A percentile compares a stretch with the other conserved stretches of the same genome.
Conservation (phyloP, 2,113 vertebrate genomes). For the Acanthochromis polyacanthus region DNA sequence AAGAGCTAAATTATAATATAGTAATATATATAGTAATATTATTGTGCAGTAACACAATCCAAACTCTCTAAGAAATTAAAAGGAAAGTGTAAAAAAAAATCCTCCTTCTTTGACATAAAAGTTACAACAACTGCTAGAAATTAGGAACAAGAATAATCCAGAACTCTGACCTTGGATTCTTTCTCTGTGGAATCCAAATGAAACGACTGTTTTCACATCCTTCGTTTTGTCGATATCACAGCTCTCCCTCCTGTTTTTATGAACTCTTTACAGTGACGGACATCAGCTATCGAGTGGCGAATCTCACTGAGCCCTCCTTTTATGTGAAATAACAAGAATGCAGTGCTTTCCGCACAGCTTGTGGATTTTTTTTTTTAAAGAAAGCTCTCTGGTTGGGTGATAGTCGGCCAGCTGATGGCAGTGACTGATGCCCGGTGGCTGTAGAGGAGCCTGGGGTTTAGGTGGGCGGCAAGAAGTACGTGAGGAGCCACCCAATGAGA, state of each 20-base stretch:
- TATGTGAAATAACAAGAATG: background rate
- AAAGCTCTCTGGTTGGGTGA: conserved; percentile 7
- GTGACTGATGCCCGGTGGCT: conserved; percentile 49
- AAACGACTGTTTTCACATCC: background rate
- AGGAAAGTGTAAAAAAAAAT: too few species aligned
- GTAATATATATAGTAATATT: too few species aligned
- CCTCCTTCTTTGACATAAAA: too few species aligned
- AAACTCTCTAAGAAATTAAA: too few species aligned
- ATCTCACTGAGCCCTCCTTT: conserved; percentile 4
- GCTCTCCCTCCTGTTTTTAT: conserved; percentile 14
- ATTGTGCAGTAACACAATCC: too few species aligned
- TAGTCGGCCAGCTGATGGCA: conserved; percentile 12
- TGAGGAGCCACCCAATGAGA: conserved; percentile 42
- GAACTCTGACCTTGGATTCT: too few species aligned
- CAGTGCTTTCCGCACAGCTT: background rate
- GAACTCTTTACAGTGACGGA: background rate
- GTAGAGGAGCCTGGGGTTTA: conserved; percentile 1
- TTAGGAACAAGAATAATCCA: too few species aligned
- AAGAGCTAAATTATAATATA: too few species aligned
- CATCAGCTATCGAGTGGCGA: conserved; percentile 1
- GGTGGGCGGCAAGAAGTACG: conserved; percentile 33
- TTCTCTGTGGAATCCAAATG: too few species aligned
- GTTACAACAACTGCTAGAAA: too few species aligned
- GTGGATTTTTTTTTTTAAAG: conserved; percentile 9
- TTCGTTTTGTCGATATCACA: background rate